Evolutionary conservation across 2,113 vertebrate genomes (phyloP), one percentile per base, ranked within the genome.

Genomic region (Protobothrops flavoviridis): DNA sequence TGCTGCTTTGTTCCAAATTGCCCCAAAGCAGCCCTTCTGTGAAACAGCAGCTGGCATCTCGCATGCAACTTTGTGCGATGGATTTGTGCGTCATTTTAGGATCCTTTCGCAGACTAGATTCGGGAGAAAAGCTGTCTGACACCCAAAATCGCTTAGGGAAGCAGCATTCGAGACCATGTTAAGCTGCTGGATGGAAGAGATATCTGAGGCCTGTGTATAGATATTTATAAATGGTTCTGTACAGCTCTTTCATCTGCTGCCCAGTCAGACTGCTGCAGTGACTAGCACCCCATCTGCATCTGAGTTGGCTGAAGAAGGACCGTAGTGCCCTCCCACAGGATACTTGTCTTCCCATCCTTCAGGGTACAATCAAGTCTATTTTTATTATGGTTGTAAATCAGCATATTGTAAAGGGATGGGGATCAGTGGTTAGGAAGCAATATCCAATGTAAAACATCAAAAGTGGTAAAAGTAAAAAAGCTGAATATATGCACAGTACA

Each of bases 21-120:
- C 0, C 8, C 29, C 57, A 43, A 20, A 55, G 29, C 20, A 57
- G 52, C 21, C 10, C 2, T 11, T 59, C 4, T 10, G 9, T 21
- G 13, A 24, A 69, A 61, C n/a, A 7, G 23, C 52, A 24, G 5
- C 12, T 56, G 33, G 45, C 89, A 21, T 0, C 0, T 23, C 3
- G 13, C 0, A 0, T 24, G 12, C 26, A 20, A 33, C 29, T 90
- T 33, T 39, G 33, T 33, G 87, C 5, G 21, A 24, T 33, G 52
- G 20, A 5, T 56, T n/a, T 69, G 21, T 24, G 20, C 5, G 11
- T 17, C 9, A 11, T 21, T 52, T 88, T 33, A 53, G 48, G 87
- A 88, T 33, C 43, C 11, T 2, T 50, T 69, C n/a, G 26, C 43
- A 64, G n/a, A 20, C 57, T 21, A 15, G 26, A 90, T n/a, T 45